Percentiles rank a stretch among this genome's conserved stretches.
phyloP scores from a whole-genome alignment of 2,113 vertebrate genomes.

The Tragelaphus imberbis region DNA sequence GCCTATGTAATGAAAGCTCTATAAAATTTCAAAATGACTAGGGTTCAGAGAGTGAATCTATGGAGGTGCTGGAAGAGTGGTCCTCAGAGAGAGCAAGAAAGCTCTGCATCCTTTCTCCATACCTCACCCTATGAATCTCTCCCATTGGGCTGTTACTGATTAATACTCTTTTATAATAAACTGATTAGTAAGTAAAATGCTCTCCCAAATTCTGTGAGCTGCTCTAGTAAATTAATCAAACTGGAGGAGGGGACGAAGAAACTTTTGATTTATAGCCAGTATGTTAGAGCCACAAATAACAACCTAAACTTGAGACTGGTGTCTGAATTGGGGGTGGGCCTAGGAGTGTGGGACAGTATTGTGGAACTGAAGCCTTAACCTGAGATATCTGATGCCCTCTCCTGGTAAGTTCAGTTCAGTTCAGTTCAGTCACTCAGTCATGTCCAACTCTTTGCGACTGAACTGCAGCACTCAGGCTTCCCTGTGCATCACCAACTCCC shows the following conservation, averaged over 20 bases:
- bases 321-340: not conserved
- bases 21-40: not conserved
- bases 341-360: not conserved
- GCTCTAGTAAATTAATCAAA: not conserved
- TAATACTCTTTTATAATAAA: not conserved
- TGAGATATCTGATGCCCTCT: not conserved
- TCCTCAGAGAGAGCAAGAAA: not conserved
- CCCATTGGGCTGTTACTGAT: not conserved
- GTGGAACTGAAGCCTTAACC: not conserved
- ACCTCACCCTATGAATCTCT: not conserved
- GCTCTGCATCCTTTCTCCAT: not conserved
- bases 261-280: not conserved
- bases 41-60: not conserved
- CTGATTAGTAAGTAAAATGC: not conserved
- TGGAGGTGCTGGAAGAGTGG: not conserved
- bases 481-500: not conserved
- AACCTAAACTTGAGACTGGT: not conserved
- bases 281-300: not conserved
- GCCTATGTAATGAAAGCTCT: not conserved
- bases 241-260: not conserved
- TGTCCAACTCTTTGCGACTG: rapidly evolving
- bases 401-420: not conserved
- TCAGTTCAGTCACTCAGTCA: not conserved
- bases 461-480: not conserved
- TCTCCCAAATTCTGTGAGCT: not conserved